Percentiles rank a stretch among this genome's conserved stretches.
phyloP scores from a whole-genome alignment of 92 coral and sea anemone genomes.

The Epizoanthus ramosus region DNA sequence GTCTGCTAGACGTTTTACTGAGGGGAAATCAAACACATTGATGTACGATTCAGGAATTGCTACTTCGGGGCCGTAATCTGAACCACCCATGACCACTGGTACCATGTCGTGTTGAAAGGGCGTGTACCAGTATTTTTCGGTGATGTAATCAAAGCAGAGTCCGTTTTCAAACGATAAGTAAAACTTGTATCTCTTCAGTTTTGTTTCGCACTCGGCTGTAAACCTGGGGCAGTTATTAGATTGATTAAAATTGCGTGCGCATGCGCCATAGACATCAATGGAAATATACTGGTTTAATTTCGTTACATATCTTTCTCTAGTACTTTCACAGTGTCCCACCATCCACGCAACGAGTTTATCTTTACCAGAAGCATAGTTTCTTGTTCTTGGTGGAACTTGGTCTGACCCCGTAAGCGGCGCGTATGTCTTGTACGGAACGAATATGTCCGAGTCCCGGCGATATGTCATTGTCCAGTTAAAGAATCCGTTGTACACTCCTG shows the following conservation, averaged over 20 bases:
- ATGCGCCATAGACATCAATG: conserved; percentile 77
- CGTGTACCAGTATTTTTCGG: conserved; percentile 90
- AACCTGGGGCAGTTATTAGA: conserved; percentile 42
- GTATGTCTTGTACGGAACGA: conserved; percentile 79
- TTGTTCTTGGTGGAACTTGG: conserved; percentile 7
- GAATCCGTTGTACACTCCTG: conserved; percentile 55
- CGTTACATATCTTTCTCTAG: conserved; percentile 65
- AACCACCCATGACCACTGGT: conserved; percentile 87
- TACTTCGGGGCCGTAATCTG: conserved; percentile 60
- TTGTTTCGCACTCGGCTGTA: conserved; percentile 47
- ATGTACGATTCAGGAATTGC: conserved; percentile 94
- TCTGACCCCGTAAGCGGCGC: conserved; percentile 42
- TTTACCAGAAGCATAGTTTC: conserved; percentile 71
- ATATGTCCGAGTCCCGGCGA: conserved; percentile 86
- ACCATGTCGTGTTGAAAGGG: conserved; percentile 65
- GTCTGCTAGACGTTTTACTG: conserved; percentile 67
- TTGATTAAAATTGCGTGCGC: conserved; percentile 77
- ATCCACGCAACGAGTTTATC: conserved; percentile 84
- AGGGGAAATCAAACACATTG: conserved; percentile 74
- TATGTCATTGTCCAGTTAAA: conserved; percentile 99
- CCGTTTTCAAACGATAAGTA: conserved; percentile 85
- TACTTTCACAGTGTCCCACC: conserved; percentile 73
- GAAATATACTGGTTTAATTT: conserved; percentile 63
- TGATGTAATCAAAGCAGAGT: conserved; percentile 77
- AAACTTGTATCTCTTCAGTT: conserved; percentile 72